phyloP scores from a whole-genome alignment of 1,140 invertebrate genomes.

The Brachionus rubens region DNA sequence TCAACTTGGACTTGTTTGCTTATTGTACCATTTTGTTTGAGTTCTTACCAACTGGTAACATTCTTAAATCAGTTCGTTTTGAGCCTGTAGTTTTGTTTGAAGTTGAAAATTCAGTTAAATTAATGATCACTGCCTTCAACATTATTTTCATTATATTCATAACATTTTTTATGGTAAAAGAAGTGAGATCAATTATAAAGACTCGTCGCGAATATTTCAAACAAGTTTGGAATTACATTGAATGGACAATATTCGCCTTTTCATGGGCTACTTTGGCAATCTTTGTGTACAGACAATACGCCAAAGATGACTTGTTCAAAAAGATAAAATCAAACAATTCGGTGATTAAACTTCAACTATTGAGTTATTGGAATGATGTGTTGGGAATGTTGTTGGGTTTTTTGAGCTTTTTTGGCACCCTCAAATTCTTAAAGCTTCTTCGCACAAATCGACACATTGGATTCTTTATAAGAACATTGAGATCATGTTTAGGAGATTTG shows the following conservation, averaged over 20 bases:
- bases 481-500: neutral
- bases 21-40: slow-evolving; percentile 62
- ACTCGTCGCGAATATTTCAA: slow-evolving; percentile 53
- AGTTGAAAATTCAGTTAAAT: slow-evolving; percentile 54
- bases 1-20: slow-evolving; percentile 62
- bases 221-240: too few relatives aligned
- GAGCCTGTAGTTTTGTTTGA: slow-evolving; percentile 54
- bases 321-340: slow-evolving; percentile 60
- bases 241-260: too few relatives aligned
- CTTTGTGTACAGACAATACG: too few relatives aligned
- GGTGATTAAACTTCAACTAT: slow-evolving; percentile 57
- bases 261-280: too few relatives aligned
- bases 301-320: too few relatives aligned
- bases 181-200: neutral
- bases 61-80: slow-evolving; percentile 62
- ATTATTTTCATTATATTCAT: slow-evolving; percentile 60
- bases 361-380: slow-evolving; percentile 20
- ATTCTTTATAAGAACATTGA: neutral
- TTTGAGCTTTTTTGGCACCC: neutral
- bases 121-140: slow-evolving; percentile 57
- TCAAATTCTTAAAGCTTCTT: slow-evolving; percentile 24
- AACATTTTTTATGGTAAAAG: slow-evolving; percentile 60
- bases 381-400: slow-evolving; percentile 11
- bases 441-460: neutral
- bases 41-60: slow-evolving; percentile 63